phyloP scores from a whole-genome alignment of 2,113 vertebrate species.

The Epinephelus moara region DNA sequence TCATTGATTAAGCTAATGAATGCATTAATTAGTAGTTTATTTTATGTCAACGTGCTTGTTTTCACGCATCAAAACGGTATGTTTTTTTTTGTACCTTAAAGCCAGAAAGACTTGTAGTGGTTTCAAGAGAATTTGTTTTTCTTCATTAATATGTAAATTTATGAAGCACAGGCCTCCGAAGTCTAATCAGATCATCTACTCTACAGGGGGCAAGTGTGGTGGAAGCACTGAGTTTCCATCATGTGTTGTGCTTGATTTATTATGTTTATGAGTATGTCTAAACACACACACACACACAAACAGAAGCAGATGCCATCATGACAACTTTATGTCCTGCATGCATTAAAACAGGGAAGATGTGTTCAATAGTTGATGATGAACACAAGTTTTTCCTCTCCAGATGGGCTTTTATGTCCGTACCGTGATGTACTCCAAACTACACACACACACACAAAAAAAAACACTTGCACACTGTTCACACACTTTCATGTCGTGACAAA shows the following conservation, averaged over 20 bases:
- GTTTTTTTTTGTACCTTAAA: constrained; percentile 37
- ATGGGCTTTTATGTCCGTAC: constrained; percentile 4
- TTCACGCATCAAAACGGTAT: constrained; percentile 23
- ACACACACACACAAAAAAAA: background rate
- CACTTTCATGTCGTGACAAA: background rate
- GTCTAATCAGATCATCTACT: constrained; percentile 68
- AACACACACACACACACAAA: constrained; percentile 2
- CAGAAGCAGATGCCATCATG: constrained; percentile 2
- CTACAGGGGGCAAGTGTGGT: constrained; percentile 42
- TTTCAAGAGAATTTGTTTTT: constrained; percentile 47
- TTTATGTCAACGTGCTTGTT: constrained; percentile 53
- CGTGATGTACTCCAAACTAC: background rate
- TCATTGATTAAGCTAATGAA: constrained; percentile 52
- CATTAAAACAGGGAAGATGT: background rate
- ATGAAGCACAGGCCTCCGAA: constrained; percentile 46
- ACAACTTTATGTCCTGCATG: constrained; percentile 30
- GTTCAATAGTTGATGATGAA: background rate
- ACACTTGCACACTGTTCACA: background rate
- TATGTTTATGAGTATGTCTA: constrained; percentile 43
- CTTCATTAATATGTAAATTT: constrained; percentile 64
- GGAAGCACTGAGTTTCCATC: constrained; percentile 47
- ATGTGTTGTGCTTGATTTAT: constrained; percentile 45
- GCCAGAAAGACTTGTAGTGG: constrained; percentile 23
- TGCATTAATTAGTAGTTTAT: constrained; percentile 41
- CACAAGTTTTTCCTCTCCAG: background rate